Evolutionary conservation across 2,797 vertebrate species (phyloP), one percentile per base, ranked within the genome.

Genomic region (Chrysolophus pictus): DNA sequence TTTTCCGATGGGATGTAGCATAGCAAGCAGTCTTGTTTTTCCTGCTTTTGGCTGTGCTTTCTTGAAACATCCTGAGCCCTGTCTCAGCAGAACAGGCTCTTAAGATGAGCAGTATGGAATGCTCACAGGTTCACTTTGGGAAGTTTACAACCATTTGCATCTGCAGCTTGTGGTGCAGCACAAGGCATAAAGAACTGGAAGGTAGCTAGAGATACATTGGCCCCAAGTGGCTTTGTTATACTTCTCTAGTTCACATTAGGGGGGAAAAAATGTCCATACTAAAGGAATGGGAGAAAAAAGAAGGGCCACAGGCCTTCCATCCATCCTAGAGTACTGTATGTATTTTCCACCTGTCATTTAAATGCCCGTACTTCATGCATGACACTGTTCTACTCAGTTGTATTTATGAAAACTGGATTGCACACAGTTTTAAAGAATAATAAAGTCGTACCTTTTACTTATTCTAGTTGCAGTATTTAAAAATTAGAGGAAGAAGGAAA

Each of bases 81-180:
- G n/a, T 21, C 31, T 55, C 46, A 51, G 37, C 13, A 24, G 33
- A 35, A 33, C 0, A 0, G 37, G 33, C 31, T 1, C 1, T 21
- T 39, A n/a, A 11, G 33, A 1, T 53, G 31, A 15, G 53, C 31
- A 63, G 39, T 70, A 78, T 37, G 44, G 65, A 95, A 75, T 14
- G 16, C 23, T 81, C 11, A 35, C 0, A 41, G 26, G 46, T 29
- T 81, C 11, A 11, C 35, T 64, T 31, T 11, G 37, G n/a, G 11
- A 84, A 72, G 8, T 47, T 75, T 41, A 19, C 62, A 75, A 35
- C 4, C 5, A n/a, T 24, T 81, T 65, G 28, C 11, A 53, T 53
- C 42, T 77, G 24, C 39, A 93, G 55, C n/a, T 81, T 7, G 13
- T 23, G 18, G 23, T n/a, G 26, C 10, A 39, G 9, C 1, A 19